Evolutionary conservation across 2,113 vertebrate species (phyloP).

Genomic region (Burhinus oedicnemus): DNA sequence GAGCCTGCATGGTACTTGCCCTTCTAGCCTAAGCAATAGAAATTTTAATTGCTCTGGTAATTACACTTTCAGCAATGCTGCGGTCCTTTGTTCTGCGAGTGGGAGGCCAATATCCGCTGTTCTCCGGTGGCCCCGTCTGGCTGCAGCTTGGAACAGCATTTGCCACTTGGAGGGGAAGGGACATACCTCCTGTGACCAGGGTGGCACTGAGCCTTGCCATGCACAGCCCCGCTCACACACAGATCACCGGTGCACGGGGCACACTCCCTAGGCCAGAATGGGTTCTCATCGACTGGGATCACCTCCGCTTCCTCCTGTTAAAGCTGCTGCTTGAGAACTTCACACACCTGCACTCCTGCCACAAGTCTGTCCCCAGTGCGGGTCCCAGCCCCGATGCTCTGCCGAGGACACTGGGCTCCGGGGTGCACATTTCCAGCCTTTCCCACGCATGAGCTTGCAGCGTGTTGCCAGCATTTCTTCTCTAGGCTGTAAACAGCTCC

Average conservation of each 20-base stretch:
- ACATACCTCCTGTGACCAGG: background rate
- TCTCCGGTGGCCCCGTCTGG: constrained; percentile 65
- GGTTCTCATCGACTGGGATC: background rate
- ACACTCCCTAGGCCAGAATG: background rate
- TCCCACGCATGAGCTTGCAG: background rate
- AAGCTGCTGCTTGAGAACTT: background rate
- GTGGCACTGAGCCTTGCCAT: background rate
- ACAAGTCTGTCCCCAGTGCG: accelerated
- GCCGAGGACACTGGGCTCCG: background rate
- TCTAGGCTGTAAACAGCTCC: background rate
- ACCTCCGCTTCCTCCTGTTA: background rate
- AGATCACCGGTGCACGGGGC: accelerated
- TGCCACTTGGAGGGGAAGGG: constrained; percentile 9
- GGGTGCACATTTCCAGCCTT: background rate
- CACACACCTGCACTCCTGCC: accelerated
- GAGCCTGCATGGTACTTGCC: constrained; percentile 23
- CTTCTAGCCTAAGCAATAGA: constrained; percentile 41
- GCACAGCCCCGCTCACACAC: background rate
- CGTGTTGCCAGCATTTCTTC: background rate
- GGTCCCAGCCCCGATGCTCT: background rate
- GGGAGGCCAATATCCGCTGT: constrained; percentile 7
- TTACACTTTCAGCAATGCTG: constrained; percentile 46
- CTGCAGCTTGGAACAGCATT: constrained; percentile 64
- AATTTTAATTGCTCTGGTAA: constrained; percentile 62
- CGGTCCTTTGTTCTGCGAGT: constrained; percentile 27